phyloP scores from a whole-genome alignment of 2,888 invertebrate species.

The Troides helena region DNA sequence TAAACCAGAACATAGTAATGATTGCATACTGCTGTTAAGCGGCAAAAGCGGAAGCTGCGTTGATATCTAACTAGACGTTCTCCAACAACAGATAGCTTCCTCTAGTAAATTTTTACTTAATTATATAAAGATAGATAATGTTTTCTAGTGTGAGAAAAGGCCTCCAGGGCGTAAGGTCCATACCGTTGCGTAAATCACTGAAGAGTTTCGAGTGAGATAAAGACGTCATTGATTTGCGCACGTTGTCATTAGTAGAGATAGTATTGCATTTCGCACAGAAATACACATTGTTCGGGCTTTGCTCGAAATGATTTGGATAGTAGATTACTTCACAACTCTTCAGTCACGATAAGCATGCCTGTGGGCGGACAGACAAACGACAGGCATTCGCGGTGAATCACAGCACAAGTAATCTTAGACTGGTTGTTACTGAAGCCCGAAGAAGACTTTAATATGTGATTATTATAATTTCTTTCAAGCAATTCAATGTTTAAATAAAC shows the following conservation, averaged over 20 bases:
- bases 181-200: not conserved
- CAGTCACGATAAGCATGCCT: slow-evolving; percentile 31
- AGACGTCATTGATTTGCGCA: slow-evolving; percentile 15
- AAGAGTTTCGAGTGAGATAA: slow-evolving; percentile 6
- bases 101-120: not conserved
- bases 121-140: not conserved
- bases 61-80: too few species aligned
- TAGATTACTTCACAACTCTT: slow-evolving; percentile 27
- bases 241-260: slow-evolving; percentile 11
- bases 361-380: slow-evolving; percentile 33
- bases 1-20: too few species aligned
- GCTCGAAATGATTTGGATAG: slow-evolving; percentile 21
- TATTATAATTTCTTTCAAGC: not conserved
- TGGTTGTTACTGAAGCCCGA: not conserved
- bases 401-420: not conserved
- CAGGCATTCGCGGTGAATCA: slow-evolving; percentile 27
- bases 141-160: not conserved
- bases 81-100: too few species aligned
- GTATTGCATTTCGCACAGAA: slow-evolving; percentile 1
- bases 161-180: not conserved
- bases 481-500: too few species aligned
- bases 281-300: slow-evolving; percentile 1
- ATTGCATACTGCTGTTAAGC: too few species aligned
- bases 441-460: not conserved
- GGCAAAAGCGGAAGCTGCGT: too few species aligned